These are phyloP conservation scores for Ditylenchus weischeri DNA, from an alignment of 2,888 invertebrate genomes.

Conservation along the genomic window DNA sequence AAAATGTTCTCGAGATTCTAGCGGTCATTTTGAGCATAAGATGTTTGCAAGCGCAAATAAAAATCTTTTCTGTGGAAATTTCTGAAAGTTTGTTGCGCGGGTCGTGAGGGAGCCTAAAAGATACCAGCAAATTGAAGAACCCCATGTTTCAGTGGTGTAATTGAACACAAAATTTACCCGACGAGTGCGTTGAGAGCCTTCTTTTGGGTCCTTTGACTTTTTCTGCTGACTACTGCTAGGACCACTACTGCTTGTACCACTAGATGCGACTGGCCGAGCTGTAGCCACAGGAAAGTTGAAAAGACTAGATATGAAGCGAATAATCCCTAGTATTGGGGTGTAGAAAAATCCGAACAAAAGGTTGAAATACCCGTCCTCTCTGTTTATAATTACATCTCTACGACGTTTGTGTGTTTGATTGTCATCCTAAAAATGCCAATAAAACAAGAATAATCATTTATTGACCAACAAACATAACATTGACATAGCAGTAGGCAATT, in stretches of 20 bases:
- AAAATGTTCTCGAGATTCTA: no score
- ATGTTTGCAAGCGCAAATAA: no score
- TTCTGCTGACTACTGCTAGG: not conserved
- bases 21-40: no score
- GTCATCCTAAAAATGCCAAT: no score
- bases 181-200: not conserved
- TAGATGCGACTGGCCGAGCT: not conserved
- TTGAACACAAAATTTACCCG: not conserved
- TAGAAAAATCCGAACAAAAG: conserved; percentile 21
- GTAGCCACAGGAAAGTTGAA: conserved; percentile 7
- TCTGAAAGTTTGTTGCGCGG: no score
- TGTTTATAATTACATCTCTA: no score
- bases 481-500: not conserved
- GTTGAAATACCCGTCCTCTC: conserved; percentile 17
- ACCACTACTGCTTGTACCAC: not conserved
- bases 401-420: no score
- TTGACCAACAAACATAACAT: not conserved
- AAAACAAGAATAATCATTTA: no score
- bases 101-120: no score
- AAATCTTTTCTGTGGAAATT: no score
- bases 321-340: conserved; percentile 9
- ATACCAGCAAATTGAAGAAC: no score
- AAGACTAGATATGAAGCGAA: conserved; percentile 11
- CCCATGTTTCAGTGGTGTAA: not conserved
- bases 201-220: conserved; percentile 1